Evolutionary conservation across 2,888 invertebrate species (phyloP), one percentile per base, ranked within the genome.

Genomic region (Hypena proboscidalis): DNA sequence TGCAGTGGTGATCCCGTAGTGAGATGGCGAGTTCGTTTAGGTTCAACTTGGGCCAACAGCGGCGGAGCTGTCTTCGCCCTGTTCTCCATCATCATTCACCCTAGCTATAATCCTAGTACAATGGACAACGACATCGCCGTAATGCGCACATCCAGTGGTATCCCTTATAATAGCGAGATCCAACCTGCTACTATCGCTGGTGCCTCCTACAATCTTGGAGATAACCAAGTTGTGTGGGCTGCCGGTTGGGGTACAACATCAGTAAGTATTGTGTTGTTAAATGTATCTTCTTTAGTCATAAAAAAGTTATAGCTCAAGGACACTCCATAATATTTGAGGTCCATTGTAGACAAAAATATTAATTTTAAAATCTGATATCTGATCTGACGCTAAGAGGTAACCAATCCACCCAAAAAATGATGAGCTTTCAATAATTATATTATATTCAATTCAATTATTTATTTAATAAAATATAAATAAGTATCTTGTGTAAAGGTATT

Each of bases 101-200:
- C 69, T 0, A 39, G 32, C 6, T 75, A 62, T 48, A 58, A 61
- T 32, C 0, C 19, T 0, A 1, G 43, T 1, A 70, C 58, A 2
- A 9, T 55, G 0, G 67, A 80, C 45, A 70, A 65, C 23, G 80
- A 82, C 26, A 41, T 83, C 8, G 63, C 69, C 1, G 48, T 83
- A 8, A 5, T 80, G 2, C 70, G 67, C 5, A 39, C 60, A 1
- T 23, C 62, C 1, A 31, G 54, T 2, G 20, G 11, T 4, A 65
- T 66, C 2, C 5, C 8, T 3, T 63, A 39, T 17, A 56, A 46
- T 26, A 33, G 44, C 3, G 31, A 31, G 0, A 50, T 51, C 4
- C 45, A 37, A 0, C 37, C 66, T 1, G 67, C 38, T 38, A 43
- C 44, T 5, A 66, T 79, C 4, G 73, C 76, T 42, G 69, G 77